These are phyloP conservation scores for Drosophila picticornis DNA, from an alignment of 2,888 invertebrate species.

Conservation along the genomic window DNA sequence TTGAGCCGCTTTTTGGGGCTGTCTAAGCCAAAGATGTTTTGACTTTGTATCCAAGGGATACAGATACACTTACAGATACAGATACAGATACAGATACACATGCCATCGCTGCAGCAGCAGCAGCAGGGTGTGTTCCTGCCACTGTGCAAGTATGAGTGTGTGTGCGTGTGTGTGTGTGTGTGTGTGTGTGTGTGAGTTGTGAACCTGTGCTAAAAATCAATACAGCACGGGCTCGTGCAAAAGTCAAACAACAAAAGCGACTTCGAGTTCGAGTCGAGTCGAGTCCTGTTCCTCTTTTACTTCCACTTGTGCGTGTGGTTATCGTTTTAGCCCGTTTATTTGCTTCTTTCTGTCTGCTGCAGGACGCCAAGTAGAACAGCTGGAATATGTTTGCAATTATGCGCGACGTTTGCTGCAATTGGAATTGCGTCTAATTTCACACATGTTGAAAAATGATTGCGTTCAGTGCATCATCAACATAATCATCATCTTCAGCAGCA, in stretches of 20 bases:
- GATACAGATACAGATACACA: slow-evolving; percentile 56
- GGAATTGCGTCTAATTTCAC: slow-evolving; percentile 47
- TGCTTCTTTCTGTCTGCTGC: slow-evolving; percentile 1
- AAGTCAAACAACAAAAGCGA: slow-evolving; percentile 51
- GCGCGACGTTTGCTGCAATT: slow-evolving; percentile 27
- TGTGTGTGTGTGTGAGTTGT: slow-evolving; percentile 24
- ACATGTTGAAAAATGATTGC: slow-evolving; percentile 38
- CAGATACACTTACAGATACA: slow-evolving; percentile 47
- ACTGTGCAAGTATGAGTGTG: neutral
- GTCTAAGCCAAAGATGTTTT: slow-evolving; percentile 27
- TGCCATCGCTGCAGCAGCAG: slow-evolving; percentile 40
- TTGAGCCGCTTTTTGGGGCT: slow-evolving; percentile 6
- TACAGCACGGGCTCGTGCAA: slow-evolving; percentile 46
- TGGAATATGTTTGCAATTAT: slow-evolving; percentile 21
- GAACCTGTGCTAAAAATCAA: slow-evolving; percentile 62
- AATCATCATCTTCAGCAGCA: neutral
- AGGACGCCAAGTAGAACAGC: slow-evolving; percentile 23
- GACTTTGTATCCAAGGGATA: slow-evolving; percentile 45
- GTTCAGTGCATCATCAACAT: slow-evolving; percentile 12
- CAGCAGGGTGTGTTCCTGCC: slow-evolving; percentile 51
- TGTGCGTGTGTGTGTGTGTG: slow-evolving; percentile 12
- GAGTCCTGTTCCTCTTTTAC: slow-evolving; percentile 24
- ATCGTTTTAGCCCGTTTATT: neutral
- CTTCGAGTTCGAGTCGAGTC: too few relatives aligned
- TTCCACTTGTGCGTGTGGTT: slow-evolving; percentile 14